These are phyloP conservation scores for Hemiprocne comata DNA, from an alignment of 2,113 vertebrate species.

Conservation along the genomic window DNA sequence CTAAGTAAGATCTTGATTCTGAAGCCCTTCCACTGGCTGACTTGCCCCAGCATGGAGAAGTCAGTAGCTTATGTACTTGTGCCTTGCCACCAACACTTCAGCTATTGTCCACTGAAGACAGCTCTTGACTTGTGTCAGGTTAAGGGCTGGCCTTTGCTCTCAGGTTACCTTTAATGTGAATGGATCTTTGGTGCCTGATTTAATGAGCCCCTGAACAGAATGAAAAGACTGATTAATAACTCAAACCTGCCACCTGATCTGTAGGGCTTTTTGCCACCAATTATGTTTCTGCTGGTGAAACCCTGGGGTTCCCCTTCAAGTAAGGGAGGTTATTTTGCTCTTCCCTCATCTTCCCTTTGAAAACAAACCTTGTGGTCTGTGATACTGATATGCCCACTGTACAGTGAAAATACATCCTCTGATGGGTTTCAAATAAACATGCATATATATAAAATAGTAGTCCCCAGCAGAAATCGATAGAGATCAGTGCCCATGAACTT, in stretches of 20 bases:
- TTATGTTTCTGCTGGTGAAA: background rate
- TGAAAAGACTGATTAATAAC: conserved; percentile 14
- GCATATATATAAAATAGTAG: background rate
- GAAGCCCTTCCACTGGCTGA: background rate
- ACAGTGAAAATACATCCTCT: background rate
- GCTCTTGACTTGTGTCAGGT: background rate
- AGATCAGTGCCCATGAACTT: background rate
- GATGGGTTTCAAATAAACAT: background rate
- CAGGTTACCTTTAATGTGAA: background rate
- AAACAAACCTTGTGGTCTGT: background rate
- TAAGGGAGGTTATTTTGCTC: background rate
- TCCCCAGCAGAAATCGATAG: background rate
- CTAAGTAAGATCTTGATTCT: background rate
- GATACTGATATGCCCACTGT: background rate
- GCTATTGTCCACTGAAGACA: background rate
- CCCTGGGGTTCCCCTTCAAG: background rate
- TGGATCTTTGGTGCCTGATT: background rate
- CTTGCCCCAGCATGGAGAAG: background rate
- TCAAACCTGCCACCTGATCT: conserved; percentile 3
- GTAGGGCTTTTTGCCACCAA: background rate
- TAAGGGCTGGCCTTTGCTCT: conserved; percentile 1
- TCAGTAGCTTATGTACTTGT: fast-evolving
- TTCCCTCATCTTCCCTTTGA: background rate
- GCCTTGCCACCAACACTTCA: background rate
- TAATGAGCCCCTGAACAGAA: conserved; percentile 12